phyloP scores from a whole-genome alignment of 2,113 vertebrate genomes.

The Antechinus stuartii region DNA sequence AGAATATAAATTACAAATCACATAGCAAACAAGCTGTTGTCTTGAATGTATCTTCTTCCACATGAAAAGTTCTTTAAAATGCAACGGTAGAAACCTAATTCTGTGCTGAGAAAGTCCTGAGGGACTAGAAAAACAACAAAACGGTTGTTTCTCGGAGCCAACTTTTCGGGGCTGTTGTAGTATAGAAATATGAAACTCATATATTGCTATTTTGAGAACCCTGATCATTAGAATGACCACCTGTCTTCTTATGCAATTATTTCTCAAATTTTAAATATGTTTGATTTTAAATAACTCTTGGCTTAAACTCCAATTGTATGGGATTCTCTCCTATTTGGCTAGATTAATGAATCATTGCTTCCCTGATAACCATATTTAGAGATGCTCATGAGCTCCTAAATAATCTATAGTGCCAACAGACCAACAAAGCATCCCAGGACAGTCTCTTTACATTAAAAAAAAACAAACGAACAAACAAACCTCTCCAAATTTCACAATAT shows the following conservation, averaged over 20 bases:
- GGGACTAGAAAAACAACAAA: background rate
- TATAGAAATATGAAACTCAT: conserved; percentile 6
- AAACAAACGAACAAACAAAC: background rate
- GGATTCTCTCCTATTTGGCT: background rate
- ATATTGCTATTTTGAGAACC: background rate
- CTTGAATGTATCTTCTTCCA: background rate
- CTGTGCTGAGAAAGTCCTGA: background rate
- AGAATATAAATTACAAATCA: conserved; percentile 7
- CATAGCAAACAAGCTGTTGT: background rate
- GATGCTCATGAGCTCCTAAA: background rate
- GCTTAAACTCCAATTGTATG: background rate
- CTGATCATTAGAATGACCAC: background rate
- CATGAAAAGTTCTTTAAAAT: background rate
- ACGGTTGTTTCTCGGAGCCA: background rate
- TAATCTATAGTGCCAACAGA: background rate
- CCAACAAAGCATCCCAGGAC: background rate
- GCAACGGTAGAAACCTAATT: background rate
- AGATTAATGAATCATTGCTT: background rate
- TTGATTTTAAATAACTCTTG: background rate
- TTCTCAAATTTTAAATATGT: conserved; percentile 18
- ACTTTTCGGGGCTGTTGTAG: background rate
- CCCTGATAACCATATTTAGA: background rate
- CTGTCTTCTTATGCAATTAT: background rate
- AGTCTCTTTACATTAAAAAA: background rate
- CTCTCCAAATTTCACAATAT: conserved; percentile 18